Evolutionary conservation across 2,797 vertebrate genomes (phyloP), one percentile per base, ranked within the genome.

Genomic region (Alosa sapidissima): DNA sequence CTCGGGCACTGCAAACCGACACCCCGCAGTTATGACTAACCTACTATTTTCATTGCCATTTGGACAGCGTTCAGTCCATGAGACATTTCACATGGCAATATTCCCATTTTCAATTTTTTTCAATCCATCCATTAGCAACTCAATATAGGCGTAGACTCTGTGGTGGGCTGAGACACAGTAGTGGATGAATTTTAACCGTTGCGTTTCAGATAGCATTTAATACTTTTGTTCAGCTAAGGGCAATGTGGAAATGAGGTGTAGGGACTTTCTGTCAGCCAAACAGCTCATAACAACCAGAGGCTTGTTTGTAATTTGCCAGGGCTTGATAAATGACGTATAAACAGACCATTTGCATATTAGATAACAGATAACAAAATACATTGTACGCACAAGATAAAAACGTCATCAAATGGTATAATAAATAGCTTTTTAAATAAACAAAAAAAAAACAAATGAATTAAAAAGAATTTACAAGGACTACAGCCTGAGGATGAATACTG

Each of bases 1-100:
- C 91, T 89, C 91, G 89, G 92, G 91, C 88, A 92, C 87, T 10
- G 86, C 91, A 91, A 93, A 91, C 88, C 11, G 87, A 91, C 89
- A 89, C 88, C 45, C 48, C 2, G 84, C 90, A 41, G 90, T 93
- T 90, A 93, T 91, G 90, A 92, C 89, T 85, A 65, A 86, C 87
- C 88, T 87, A 86, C 92, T 91, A 93, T 92, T 89, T 89, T 87
- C 89, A 87, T 87, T 89, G 90, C 89, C 78, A 84, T 65, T 85
- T 87, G 83, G 87, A 83, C 72, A 78, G 62, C 19, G 41, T 72
- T 82, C 81, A 8, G 81, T 87, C 84, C 85, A 83, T 87, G 82
- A 85, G 83, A 55, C 48, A 36, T 58, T 75, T 85, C 86, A 62
- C 81, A 82, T 88, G 82, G 86, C 82, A 85, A 51, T 24, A 88